Conservation (phyloP, 2,113 vertebrate species). For the Strix uralensis region DNA sequence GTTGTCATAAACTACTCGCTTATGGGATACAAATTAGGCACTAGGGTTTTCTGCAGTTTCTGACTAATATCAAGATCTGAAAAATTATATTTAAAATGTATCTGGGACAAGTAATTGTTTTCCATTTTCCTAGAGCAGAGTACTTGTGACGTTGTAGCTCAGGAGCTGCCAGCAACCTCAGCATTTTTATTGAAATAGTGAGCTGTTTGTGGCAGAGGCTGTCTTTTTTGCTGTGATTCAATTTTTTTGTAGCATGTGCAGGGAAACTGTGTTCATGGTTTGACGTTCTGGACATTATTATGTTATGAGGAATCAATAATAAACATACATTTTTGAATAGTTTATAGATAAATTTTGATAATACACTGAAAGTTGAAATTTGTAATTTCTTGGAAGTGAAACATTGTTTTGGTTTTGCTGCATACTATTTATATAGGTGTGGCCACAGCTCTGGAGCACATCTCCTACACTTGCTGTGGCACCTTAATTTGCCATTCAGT, state of each 20-base stretch:
- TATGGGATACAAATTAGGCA: conserved; percentile 34
- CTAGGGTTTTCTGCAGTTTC: conserved; percentile 22
- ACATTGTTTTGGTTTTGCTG: neutral
- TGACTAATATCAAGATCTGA: neutral
- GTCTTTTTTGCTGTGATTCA: neutral
- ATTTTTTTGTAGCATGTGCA: neutral
- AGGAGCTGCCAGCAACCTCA: neutral
- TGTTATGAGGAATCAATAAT: neutral
- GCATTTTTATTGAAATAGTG: neutral
- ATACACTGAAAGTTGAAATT: neutral
- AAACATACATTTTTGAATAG: neutral
- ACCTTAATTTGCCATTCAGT: neutral
- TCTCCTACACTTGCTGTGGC: neutral
- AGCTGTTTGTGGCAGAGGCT: neutral
- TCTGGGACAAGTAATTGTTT: conserved; percentile 26
- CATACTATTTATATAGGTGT: neutral
- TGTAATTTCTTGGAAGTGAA: neutral
- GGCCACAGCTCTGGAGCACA: neutral
- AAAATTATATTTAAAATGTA: conserved; percentile 25
- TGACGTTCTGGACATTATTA: neutral
- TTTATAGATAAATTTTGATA: neutral
- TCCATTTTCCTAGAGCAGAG: neutral
- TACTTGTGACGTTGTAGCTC: neutral
- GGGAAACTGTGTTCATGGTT: neutral
- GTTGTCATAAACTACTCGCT: conserved; percentile 26